Conservation (phyloP, 2,797 vertebrate genomes). For the Cynodonichthys magdalenae region DNA sequence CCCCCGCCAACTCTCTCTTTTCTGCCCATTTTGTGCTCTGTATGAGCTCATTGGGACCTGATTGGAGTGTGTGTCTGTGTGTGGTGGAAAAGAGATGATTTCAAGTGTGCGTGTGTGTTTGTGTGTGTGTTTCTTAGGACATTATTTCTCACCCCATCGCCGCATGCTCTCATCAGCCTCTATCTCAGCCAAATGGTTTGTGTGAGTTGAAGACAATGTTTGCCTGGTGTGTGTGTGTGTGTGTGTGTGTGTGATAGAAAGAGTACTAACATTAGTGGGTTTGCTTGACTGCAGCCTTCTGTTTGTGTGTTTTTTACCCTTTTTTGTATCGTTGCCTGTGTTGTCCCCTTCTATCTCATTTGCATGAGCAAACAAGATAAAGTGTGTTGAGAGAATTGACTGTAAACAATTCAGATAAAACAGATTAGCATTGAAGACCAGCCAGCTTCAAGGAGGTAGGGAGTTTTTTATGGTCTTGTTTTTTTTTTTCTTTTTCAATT, state of each 20-base stretch:
- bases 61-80: conserved; percentile 48
- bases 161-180: conserved; percentile 63
- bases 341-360: conserved; percentile 55
- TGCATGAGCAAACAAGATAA: conserved; percentile 76
- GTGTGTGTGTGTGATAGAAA: not conserved
- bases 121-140: conserved; percentile 30
- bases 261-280: conserved; percentile 5
- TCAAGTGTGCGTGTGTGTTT: conserved; percentile 34
- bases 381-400: conserved; percentile 69
- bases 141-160: conserved; percentile 73
- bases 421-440: conserved; percentile 65
- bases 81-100: conserved; percentile 44
- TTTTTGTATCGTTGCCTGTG: conserved; percentile 17
- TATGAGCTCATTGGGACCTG: conserved; percentile 59
- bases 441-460: conserved; percentile 25
- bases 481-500: not conserved
- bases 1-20: conserved; percentile 12
- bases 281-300: conserved; percentile 26
- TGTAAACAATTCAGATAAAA: conserved; percentile 66
- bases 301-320: conserved; percentile 22
- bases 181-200: conserved; percentile 62
- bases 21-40: conserved; percentile 48
- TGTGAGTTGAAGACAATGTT: conserved; percentile 48
- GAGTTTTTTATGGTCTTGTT: not conserved
- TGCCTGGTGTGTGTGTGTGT: conserved; percentile 9